Conservation (phyloP, 2,797 vertebrate genomes). For the Mastacembelus armatus region DNA sequence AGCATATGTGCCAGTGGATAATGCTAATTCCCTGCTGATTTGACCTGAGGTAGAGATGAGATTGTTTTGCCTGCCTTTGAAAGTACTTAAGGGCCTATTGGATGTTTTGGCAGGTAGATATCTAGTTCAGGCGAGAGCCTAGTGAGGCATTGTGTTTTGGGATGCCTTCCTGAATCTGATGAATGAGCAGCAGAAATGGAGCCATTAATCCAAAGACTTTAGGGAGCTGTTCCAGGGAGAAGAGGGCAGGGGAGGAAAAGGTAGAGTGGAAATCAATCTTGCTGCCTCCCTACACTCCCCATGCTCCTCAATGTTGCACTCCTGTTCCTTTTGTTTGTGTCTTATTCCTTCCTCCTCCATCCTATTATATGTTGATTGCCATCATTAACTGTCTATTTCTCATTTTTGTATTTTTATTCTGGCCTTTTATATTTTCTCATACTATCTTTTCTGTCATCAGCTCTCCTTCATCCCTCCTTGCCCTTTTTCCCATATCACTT, state of each 20-base stretch:
- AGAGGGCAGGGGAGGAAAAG: conserved; percentile 51
- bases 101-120: conserved; percentile 67
- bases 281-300: conserved; percentile 46
- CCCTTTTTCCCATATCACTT: not conserved
- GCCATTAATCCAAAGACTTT: conserved; percentile 88
- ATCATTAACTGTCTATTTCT: conserved; percentile 10
- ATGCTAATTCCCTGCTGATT: conserved; percentile 18
- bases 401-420: not conserved
- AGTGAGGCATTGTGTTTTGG: conserved; percentile 69
- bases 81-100: conserved; percentile 58
- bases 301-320: conserved; percentile 53
- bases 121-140: conserved; percentile 59
- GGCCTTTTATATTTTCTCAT: not conserved
- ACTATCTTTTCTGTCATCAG: too few species aligned
- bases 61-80: conserved; percentile 55
- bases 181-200: conserved; percentile 78
- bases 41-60: conserved; percentile 51
- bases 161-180: conserved; percentile 75
- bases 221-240: conserved; percentile 75
- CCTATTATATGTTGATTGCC: not conserved
- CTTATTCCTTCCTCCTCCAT: conserved; percentile 22
- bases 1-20: conserved; percentile 1
- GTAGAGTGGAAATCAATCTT: conserved; percentile 83
- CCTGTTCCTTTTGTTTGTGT: conserved; percentile 39
- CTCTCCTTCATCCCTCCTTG: not conserved